Evolutionary conservation across 2,113 vertebrate genomes (phyloP).

Genomic region (Tetrax tetrax): DNA sequence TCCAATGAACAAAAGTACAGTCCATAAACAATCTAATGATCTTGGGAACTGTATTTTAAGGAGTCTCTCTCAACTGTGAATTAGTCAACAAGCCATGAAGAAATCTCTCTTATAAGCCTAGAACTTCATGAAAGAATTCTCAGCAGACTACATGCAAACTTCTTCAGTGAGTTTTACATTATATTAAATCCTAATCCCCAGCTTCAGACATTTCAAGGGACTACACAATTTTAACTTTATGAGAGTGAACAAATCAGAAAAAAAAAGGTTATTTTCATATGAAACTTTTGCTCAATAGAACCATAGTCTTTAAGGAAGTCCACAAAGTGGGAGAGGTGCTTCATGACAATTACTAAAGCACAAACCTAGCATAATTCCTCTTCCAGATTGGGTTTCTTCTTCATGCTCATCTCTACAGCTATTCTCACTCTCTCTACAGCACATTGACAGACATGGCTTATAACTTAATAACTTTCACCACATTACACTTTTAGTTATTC

Average conservation of each 20-base stretch:
- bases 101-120: neutral
- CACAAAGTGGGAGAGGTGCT: fast-evolving
- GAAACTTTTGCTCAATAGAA: neutral
- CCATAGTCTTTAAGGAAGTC: neutral
- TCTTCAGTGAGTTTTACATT: neutral
- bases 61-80: neutral
- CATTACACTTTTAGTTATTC: neutral
- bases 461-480: neutral
- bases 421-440: neutral
- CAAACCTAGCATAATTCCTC: neutral
- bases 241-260: neutral
- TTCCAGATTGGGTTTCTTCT: neutral
- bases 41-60: slow-evolving; percentile 7
- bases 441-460: neutral
- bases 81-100: neutral
- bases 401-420: neutral
- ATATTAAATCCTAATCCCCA: neutral
- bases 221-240: neutral
- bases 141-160: neutral
- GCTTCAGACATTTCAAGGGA: neutral
- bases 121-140: neutral
- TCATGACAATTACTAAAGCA: neutral
- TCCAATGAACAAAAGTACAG: neutral
- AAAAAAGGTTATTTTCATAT: neutral
- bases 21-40: slow-evolving; percentile 20